phyloP scores from a whole-genome alignment of 2,888 invertebrate species.

The Dasypogon diadema region DNA sequence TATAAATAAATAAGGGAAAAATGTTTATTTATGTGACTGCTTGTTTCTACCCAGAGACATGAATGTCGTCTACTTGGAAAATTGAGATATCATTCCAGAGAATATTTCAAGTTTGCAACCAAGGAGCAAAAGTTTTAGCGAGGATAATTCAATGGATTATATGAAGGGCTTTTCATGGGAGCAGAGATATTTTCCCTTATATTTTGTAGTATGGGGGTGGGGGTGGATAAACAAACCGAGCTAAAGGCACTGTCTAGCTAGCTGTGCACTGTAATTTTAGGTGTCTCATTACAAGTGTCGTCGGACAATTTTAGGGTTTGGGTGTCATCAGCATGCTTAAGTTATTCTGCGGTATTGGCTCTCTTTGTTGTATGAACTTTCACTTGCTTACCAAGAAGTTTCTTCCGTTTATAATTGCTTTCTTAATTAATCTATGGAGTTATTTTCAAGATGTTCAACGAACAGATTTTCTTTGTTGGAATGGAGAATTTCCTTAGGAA shows the following conservation, averaged over 20 bases:
- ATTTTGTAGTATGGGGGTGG: neutral
- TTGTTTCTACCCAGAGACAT: neutral
- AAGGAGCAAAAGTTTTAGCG: constrained; percentile 34
- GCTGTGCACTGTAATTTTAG: too few species aligned
- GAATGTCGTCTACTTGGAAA: constrained; percentile 24
- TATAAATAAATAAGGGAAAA: constrained; percentile 47
- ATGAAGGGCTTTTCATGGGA: constrained; percentile 20
- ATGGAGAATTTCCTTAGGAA: neutral
- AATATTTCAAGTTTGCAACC: too few species aligned
- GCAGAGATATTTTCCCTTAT: neutral
- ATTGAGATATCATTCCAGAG: constrained; percentile 49
- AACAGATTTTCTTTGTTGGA: constrained; percentile 13
- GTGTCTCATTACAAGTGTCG: constrained; percentile 49
- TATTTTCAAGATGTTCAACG: constrained; percentile 32
- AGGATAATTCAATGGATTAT: neutral
- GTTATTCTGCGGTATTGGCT: constrained; percentile 46
- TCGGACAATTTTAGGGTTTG: constrained; percentile 26
- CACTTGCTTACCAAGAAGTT: constrained; percentile 21
- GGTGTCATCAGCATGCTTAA: constrained; percentile 42
- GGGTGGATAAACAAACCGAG: neutral
- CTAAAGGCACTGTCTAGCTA: too few species aligned
- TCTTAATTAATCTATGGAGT: constrained; percentile 42
- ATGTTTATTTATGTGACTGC: constrained; percentile 41
- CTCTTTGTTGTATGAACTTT: constrained; percentile 24
- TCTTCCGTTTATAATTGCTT: constrained; percentile 48